Conservation (phyloP, 2,888 invertebrate species). For the Phrixothrix hirtus region DNA sequence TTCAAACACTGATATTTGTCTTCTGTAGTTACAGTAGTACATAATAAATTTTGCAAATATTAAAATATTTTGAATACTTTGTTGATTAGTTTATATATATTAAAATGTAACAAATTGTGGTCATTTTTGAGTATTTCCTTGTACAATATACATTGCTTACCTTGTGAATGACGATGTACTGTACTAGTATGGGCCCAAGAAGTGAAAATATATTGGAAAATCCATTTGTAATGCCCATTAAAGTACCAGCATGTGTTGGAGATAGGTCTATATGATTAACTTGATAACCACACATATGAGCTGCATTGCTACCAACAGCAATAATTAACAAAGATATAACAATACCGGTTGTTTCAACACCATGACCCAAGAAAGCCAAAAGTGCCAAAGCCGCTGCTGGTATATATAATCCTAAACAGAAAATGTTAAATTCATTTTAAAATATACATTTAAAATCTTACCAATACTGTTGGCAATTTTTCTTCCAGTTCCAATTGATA, state of each 20-base stretch:
- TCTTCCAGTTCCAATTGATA: constrained; percentile 59
- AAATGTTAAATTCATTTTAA: neutral
- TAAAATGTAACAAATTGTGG: no score
- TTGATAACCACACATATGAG: constrained; percentile 71
- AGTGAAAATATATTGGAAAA: constrained; percentile 74
- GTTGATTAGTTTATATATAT: no score
- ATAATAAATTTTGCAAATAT: no score
- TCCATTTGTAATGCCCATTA: constrained; percentile 81
- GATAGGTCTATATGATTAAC: constrained; percentile 79
- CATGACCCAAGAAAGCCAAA: constrained; percentile 61
- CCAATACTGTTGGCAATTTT: constrained; percentile 68
- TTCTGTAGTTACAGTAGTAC: no score
- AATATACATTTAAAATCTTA: constrained; percentile 35
- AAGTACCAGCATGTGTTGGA: constrained; percentile 76
- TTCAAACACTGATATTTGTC: no score
- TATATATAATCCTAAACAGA: constrained; percentile 64
- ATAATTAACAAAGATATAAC: constrained; percentile 69
- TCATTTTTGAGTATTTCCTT: no score
- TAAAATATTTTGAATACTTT: no score
- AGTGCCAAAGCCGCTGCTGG: constrained; percentile 71
- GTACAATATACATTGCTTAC: no score
- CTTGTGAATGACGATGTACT: constrained; percentile 66
- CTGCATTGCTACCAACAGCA: constrained; percentile 72
- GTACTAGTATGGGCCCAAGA: constrained; percentile 71
- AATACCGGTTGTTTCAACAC: constrained; percentile 59